Percentiles rank a stretch among this genome's conserved stretches.
Evolutionary conservation across 2,797 vertebrate genomes (phyloP).

Genomic region (Vultur gryphus): DNA sequence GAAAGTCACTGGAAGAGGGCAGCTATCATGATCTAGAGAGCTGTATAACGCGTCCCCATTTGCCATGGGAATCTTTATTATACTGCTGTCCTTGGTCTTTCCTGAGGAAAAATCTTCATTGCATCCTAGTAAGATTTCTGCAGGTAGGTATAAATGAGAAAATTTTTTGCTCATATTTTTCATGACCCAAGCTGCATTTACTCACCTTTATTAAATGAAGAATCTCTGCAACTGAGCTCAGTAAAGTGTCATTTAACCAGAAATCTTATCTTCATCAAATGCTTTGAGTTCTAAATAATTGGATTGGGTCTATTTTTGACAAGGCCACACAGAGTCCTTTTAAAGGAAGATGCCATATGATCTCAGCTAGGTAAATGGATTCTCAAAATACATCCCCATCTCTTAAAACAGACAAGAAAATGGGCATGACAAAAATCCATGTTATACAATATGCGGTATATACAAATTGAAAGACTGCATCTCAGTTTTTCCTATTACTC

Average conservation of each 20-base stretch:
- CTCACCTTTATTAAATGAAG: slow-evolving; percentile 24
- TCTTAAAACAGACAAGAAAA: slow-evolving; percentile 45
- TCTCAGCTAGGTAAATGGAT: not conserved
- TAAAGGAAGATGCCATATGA: not conserved
- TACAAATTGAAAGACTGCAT: slow-evolving; percentile 39
- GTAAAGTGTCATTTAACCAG: not conserved
- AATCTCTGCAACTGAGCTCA: not conserved
- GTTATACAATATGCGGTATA: slow-evolving; percentile 11
- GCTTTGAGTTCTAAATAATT: not conserved
- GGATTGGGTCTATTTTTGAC: not conserved
- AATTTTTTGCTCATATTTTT: not conserved
- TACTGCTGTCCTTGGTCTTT: slow-evolving; percentile 16
- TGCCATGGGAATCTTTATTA: not conserved
- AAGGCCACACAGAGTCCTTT: slow-evolving; percentile 22
- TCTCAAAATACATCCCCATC: slow-evolving; percentile 44
- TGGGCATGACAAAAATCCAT: slow-evolving; percentile 41
- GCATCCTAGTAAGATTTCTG: not conserved
- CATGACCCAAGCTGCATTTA: not conserved
- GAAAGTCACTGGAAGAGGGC: not conserved
- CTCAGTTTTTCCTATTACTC: not conserved
- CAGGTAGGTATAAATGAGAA: not conserved
- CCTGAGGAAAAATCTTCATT: slow-evolving; percentile 19
- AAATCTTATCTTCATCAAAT: slow-evolving; percentile 8
- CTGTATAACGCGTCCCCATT: not conserved
- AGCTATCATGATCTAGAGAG: not conserved